Conservation (phyloP, 2,888 invertebrate genomes). For the Diaphora mendica region DNA sequence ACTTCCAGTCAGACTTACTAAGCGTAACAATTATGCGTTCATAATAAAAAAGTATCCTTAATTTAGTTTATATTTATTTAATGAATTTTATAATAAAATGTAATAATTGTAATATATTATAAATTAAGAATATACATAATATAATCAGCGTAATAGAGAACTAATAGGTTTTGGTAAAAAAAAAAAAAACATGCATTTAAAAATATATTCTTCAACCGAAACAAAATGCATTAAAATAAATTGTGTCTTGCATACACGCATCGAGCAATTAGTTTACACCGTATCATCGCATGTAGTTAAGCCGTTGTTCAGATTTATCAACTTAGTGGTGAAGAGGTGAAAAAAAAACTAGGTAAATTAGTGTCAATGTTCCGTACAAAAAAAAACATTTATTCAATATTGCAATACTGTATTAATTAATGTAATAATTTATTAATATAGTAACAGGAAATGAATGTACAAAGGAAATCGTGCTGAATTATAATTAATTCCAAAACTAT, state of each 20-base stretch:
- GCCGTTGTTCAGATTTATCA: background rate
- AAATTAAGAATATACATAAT: background rate
- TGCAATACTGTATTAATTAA: background rate
- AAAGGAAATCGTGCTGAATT: background rate
- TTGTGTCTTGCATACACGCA: background rate
- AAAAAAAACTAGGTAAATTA: background rate
- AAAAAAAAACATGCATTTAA: background rate
- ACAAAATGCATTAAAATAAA: background rate
- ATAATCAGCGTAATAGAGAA: background rate
- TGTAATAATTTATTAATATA: background rate
- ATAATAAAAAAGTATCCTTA: background rate
- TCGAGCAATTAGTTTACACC: too few relatives aligned
- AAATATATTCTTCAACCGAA: background rate
- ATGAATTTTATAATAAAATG: background rate
- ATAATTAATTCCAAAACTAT: background rate
- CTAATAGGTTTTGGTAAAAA: background rate
- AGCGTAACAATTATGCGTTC: conserved; percentile 3
- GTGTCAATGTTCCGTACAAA: background rate
- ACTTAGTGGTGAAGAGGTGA: background rate
- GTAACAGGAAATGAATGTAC: background rate
- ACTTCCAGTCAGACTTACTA: background rate
- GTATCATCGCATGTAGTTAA: too few relatives aligned
- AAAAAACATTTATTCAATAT: background rate
- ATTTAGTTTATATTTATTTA: background rate
- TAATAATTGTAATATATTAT: background rate